Conservation (phyloP, 1,140 invertebrate species). For the Liolophura sinensis region DNA sequence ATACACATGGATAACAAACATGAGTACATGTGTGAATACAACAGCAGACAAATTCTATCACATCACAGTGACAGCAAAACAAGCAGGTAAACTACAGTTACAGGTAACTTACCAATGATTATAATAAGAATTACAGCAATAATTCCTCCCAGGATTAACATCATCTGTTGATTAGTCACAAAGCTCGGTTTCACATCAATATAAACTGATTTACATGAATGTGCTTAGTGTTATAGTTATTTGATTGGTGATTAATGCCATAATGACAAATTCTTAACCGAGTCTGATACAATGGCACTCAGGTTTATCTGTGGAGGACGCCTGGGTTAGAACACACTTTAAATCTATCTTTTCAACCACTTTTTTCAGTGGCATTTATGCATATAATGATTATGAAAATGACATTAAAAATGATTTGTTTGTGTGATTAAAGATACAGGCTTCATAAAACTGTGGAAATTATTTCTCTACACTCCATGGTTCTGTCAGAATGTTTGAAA, state of each 20-base stretch:
- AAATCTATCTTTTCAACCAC: too few species aligned
- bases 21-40: constrained; percentile 1
- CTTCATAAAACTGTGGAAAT: too few species aligned
- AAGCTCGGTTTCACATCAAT: background rate
- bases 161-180: constrained; percentile 72
- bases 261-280: background rate
- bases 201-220: background rate
- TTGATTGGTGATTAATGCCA: background rate
- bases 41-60: background rate
- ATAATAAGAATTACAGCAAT: constrained; percentile 83
- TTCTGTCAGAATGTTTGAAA: too few species aligned
- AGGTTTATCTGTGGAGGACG: background rate
- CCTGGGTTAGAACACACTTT: too few species aligned
- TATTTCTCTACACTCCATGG: too few species aligned
- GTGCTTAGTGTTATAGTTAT: background rate
- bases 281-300: background rate
- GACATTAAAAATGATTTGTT: too few species aligned
- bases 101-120: constrained; percentile 77
- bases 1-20: constrained; percentile 2
- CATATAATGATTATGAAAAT: too few species aligned
- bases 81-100: background rate
- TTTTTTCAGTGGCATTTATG: too few species aligned
- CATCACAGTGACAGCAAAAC: background rate
- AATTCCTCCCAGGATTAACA: constrained; percentile 90
- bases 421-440: too few species aligned